Base-by-base conservation (phyloP, 2,888 invertebrate genomes). In the Stramonita haemastoma region DNA sequence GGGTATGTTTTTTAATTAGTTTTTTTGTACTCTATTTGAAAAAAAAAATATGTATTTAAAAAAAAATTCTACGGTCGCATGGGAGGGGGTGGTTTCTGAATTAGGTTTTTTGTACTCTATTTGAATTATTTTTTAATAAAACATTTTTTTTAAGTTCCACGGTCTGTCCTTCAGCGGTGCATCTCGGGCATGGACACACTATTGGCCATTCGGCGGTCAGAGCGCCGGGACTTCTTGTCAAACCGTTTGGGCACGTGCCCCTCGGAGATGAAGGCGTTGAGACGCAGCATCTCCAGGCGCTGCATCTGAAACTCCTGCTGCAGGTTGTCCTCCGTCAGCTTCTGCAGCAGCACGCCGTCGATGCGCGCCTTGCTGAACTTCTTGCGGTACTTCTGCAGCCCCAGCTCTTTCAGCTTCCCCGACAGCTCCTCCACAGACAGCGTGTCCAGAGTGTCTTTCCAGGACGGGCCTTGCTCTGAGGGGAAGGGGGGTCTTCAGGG, bases 301-400 rank as follows among this genome's bases (percentile, higher is more conserved):
- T 13, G 26, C 81, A 87, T 87, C 32, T 81, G 79, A 19, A 87
- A 87, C 79, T 87, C 87, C 17, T 19, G 22, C 87, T 19, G 32
- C 22, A 87, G 34, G 22, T 22, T 60, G 81, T 32, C 34, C n/a
- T 87, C 81, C 11, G 57, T 57, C 81, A 87, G 79, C 60, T 81
- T 81, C 56, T 57, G 73, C 87, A 87, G 57, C 57, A 87, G 87
- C 26, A 79, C 60, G 79, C 87, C 87, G 87, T 87, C 87, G 57
- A 87, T 87, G 57, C n/a, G 79, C 26, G 79, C 36, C 60, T 81
- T 87, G 81, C 81, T 19, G 87, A 87, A 87, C 87, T 79, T 87
- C 81, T 81, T 87, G 34, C 57, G 36, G 87, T 87, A 81, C 60
- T 81, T 87, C 56, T n/a, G 79, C n/a, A 87, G 87, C 1, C 81